phyloP scores from a whole-genome alignment of 2,797 vertebrate genomes.

The Syngnathus rostellatus region DNA sequence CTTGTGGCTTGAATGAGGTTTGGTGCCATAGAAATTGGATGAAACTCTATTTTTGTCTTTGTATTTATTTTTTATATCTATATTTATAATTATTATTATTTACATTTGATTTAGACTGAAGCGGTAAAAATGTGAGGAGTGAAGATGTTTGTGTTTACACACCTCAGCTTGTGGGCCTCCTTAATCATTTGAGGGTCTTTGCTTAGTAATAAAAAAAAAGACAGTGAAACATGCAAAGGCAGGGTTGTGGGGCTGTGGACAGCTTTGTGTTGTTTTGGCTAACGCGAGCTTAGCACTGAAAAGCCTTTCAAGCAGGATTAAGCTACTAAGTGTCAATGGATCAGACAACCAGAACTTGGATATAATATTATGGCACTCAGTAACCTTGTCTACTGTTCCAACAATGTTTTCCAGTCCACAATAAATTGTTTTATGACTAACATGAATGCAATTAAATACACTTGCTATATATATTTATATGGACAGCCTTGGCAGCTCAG shows the following conservation, averaged over 20 bases:
- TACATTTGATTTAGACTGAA: no score
- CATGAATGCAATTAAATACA: conserved; percentile 15
- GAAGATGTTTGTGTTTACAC: background rate
- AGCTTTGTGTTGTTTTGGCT: conserved; percentile 53
- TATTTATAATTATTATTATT: no score
- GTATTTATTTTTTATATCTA: no score
- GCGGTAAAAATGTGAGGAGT: no score
- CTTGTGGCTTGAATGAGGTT: no score
- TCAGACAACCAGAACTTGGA: conserved; percentile 45
- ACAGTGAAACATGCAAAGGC: conserved; percentile 4
- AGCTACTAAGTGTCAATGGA: conserved; percentile 51
- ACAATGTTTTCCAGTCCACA: conserved; percentile 6
- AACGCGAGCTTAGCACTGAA: conserved; percentile 52
- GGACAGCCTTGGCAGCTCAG: conserved; percentile 37
- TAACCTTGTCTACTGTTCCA: conserved; percentile 9
- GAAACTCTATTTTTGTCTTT: no score
- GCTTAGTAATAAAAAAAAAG: background rate
- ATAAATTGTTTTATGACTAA: background rate
- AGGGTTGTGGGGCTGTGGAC: conserved; percentile 11
- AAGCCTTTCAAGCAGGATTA: conserved; percentile 58
- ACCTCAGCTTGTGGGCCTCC: background rate
- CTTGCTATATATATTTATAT: conserved; percentile 32
- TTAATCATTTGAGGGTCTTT: background rate
- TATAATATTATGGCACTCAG: conserved; percentile 33
- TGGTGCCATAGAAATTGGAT: no score